Percentiles rank a stretch among this genome's conserved stretches.
Evolutionary conservation across 2,888 invertebrate genomes (phyloP).

Genomic region (Ethmia dodecea): DNA sequence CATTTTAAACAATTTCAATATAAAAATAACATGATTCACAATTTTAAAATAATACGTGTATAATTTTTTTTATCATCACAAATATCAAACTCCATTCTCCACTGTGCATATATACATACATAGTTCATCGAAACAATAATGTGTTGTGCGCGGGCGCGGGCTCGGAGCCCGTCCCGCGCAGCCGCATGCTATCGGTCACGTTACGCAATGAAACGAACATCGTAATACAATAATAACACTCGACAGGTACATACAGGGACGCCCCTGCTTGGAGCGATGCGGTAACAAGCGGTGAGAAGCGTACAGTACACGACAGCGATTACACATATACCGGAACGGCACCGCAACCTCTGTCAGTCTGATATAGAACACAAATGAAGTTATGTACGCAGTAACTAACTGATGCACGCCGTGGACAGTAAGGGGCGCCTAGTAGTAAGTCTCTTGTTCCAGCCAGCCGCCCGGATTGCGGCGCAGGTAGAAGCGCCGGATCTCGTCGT

Average conservation of each 20-base stretch:
- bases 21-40: constrained; percentile 67
- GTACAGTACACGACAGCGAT: constrained; percentile 67
- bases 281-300: constrained; percentile 70
- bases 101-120: constrained; percentile 73
- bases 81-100: constrained; percentile 57
- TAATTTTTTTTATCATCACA: constrained; percentile 57
- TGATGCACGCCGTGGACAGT: constrained; percentile 55
- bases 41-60: constrained; percentile 52
- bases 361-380: constrained; percentile 63
- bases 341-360: constrained; percentile 64
- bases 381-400: constrained; percentile 61
- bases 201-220: constrained; percentile 32
- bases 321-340: constrained; percentile 58
- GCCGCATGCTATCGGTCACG: constrained; percentile 30
- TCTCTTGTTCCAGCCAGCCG: constrained; percentile 99
- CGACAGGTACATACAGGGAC: constrained; percentile 33
- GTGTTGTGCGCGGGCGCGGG: constrained; percentile 25
- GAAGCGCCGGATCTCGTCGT: constrained; percentile 98
- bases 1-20: constrained; percentile 54
- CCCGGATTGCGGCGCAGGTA: constrained; percentile 98
- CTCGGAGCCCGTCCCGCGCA: constrained; percentile 27
- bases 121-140: constrained; percentile 46
- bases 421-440: constrained; percentile 90
- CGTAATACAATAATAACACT: constrained; percentile 27
- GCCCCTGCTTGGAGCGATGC: constrained; percentile 42